Percentiles rank a stretch among this genome's conserved stretches.
Conservation (phyloP, 2,888 invertebrate species). For the Diarsia rubi region DNA sequence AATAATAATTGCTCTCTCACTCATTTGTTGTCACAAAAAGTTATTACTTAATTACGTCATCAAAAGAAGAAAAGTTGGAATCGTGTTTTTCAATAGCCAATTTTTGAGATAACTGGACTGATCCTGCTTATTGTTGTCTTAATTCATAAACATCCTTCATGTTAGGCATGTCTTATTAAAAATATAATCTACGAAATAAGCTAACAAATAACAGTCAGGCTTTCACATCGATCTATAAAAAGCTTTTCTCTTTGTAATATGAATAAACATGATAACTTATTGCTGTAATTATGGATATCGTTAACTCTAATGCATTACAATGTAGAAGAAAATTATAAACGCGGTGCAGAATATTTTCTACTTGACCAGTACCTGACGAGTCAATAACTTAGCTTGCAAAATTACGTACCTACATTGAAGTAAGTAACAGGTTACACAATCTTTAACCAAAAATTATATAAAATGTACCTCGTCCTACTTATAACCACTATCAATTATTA, state of each 20-base stretch:
- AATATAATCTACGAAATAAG: neutral
- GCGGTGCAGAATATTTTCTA: slow-evolving; percentile 25
- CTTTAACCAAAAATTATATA: neutral
- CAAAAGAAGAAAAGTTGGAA: neutral
- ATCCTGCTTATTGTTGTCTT: neutral
- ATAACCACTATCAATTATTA: neutral
- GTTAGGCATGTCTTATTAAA: neutral
- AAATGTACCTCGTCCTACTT: neutral
- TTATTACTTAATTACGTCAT: neutral
- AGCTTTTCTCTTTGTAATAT: slow-evolving; percentile 32
- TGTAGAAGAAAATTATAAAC: slow-evolving; percentile 34
- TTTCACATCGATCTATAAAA: slow-evolving; percentile 27
- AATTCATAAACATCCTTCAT: neutral
- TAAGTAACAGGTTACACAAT: neutral
- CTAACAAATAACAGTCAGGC: neutral
- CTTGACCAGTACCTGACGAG: neutral
- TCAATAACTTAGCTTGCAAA: slow-evolving; percentile 2
- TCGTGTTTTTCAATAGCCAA: neutral
- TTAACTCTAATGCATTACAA: slow-evolving; percentile 39
- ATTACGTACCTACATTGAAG: too few relatives aligned
- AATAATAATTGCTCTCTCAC: neutral
- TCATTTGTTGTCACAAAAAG: neutral
- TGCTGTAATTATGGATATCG: slow-evolving; percentile 38
- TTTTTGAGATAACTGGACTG: neutral
- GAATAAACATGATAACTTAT: slow-evolving; percentile 28